Conservation (phyloP, 2,888 invertebrate genomes). For the Eubasilissa splendida region DNA sequence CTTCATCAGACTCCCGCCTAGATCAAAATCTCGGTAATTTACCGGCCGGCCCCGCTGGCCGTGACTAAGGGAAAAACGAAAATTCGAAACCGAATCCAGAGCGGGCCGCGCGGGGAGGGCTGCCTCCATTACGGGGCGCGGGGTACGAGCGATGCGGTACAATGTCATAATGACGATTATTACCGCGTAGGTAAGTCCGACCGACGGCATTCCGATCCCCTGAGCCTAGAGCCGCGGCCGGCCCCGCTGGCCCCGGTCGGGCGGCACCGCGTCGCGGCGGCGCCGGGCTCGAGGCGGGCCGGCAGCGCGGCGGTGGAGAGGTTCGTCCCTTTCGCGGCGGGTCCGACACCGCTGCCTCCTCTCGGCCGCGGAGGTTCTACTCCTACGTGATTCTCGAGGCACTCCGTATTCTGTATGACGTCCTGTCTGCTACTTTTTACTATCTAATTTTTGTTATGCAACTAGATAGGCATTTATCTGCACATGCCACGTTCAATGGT, state of each 20-base stretch:
- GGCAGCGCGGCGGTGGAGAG: not conserved
- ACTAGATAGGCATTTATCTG: not conserved
- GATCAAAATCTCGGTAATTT: conserved; percentile 43
- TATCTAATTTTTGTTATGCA: conserved; percentile 4
- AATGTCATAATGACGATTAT: conserved; percentile 57
- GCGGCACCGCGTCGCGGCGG: not conserved
- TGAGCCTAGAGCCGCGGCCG: conserved; percentile 38
- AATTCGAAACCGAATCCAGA: conserved; percentile 33
- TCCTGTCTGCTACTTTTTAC: conserved; percentile 17
- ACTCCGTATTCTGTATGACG: conserved; percentile 9
- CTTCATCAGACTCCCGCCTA: conserved; percentile 23
- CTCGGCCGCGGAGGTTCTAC: conserved; percentile 23
- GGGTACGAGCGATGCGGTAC: conserved; percentile 38
- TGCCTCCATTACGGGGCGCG: conserved; percentile 26
- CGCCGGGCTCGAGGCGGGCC: not conserved
- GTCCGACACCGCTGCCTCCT: conserved; percentile 13
- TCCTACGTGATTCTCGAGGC: conserved; percentile 25
- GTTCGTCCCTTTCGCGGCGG: conserved; percentile 4
- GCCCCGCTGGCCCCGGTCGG: not conserved
- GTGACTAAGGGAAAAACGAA: conserved; percentile 12
- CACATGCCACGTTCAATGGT: too few relatives aligned
- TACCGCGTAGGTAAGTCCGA: conserved; percentile 52
- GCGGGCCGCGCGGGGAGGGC: conserved; percentile 3
- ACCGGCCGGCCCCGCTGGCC: conserved; percentile 43
- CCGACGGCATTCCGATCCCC: conserved; percentile 48